Evolutionary conservation across 1,140 invertebrate genomes (phyloP).

Genomic region (Pygmarrhopalites habei): DNA sequence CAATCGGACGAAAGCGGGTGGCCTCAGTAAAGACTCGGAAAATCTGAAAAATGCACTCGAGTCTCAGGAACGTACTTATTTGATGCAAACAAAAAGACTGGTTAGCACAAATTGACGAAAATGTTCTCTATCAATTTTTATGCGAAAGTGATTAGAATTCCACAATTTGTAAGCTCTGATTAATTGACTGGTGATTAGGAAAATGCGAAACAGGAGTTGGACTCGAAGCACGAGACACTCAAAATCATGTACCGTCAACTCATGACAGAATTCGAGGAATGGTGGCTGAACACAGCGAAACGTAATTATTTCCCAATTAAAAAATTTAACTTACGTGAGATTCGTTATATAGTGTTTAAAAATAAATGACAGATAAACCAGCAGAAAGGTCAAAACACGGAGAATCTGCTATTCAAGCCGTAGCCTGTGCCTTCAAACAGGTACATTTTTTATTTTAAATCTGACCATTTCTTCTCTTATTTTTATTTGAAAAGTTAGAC

Average conservation of each 20-base stretch:
- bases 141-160: too few species aligned
- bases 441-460: conserved; percentile 8
- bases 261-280: conserved; percentile 21
- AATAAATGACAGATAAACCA: neutral
- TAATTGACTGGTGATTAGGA: too few species aligned
- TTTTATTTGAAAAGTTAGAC: too few species aligned
- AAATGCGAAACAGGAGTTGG: conserved; percentile 11
- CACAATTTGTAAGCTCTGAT: too few species aligned
- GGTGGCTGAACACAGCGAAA: conserved; percentile 12
- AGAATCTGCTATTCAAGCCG: neutral
- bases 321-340: neutral
- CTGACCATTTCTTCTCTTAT: too few species aligned
- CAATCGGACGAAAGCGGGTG: neutral
- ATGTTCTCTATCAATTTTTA: neutral
- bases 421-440: neutral
- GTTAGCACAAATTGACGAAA: neutral
- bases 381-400: neutral
- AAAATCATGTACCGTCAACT: conserved; percentile 15
- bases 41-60: conserved; percentile 13
- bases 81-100: conserved; percentile 13
- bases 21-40: conserved; percentile 3
- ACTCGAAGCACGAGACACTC: neutral
- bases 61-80: conserved; percentile 13
- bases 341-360: too few species aligned
- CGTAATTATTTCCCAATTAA: neutral